phyloP scores from a whole-genome alignment of 2,888 invertebrate genomes.

The Cephalotes varians region DNA sequence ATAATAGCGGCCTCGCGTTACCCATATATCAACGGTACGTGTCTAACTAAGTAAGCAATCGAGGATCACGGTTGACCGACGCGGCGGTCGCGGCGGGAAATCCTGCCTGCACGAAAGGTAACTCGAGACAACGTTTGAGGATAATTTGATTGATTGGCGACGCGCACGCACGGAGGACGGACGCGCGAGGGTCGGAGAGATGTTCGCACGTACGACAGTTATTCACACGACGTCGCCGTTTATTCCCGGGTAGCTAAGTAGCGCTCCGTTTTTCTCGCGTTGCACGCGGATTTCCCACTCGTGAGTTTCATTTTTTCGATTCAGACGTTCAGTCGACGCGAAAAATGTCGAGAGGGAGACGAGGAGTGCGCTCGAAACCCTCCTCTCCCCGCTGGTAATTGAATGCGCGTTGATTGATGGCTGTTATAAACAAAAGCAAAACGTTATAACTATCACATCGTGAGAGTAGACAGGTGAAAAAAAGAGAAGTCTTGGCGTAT shows the following conservation, averaged over 20 bases:
- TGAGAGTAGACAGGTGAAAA: conserved; percentile 49
- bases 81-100: conserved; percentile 30
- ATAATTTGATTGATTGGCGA: conserved; percentile 61
- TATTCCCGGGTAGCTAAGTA: background rate
- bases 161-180: conserved; percentile 45
- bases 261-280: background rate
- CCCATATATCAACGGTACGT: conserved; percentile 43
- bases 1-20: conserved; percentile 17
- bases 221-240: background rate
- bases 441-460: conserved; percentile 47
- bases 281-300: conserved; percentile 3
- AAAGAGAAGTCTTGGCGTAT: conserved; percentile 58
- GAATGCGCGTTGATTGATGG: conserved; percentile 48
- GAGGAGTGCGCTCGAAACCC: conserved; percentile 32
- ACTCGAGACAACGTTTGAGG: conserved; percentile 59
- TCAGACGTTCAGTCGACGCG: conserved; percentile 41
- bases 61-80: conserved; percentile 50
- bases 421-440: conserved; percentile 50
- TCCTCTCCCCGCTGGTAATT: conserved; percentile 10
- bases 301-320: conserved; percentile 43
- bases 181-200: background rate
- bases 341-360: conserved; percentile 33
- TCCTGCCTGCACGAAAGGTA: conserved; percentile 42
- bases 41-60: conserved; percentile 47
- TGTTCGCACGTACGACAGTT: background rate